Evolutionary conservation across 2,113 vertebrate genomes (phyloP).

Genomic region (Polyodon spathula): DNA sequence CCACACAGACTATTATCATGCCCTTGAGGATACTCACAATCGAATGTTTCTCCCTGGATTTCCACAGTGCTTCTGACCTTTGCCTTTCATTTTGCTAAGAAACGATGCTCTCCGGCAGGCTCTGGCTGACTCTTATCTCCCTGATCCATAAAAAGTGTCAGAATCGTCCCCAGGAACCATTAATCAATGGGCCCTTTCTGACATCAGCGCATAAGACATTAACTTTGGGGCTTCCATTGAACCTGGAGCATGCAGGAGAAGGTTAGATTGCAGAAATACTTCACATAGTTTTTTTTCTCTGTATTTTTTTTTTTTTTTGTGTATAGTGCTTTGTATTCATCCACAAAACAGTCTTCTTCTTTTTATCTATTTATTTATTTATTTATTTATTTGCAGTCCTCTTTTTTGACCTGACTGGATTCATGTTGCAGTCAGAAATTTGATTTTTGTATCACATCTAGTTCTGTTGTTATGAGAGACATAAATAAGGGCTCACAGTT

Average conservation of each 20-base stretch:
- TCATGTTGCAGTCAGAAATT: no score
- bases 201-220: constrained; percentile 36
- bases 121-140: constrained; percentile 43
- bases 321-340: no score
- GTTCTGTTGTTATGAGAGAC: background rate
- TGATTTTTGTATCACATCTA: background rate
- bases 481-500: background rate
- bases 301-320: no score
- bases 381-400: no score
- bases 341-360: no score
- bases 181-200: constrained; percentile 44
- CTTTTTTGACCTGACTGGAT: no score
- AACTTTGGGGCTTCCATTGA: constrained; percentile 24
- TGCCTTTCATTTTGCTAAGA: constrained; percentile 26
- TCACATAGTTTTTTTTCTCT: no score
- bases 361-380: no score
- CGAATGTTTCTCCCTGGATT: constrained; percentile 27
- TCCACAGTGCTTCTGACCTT: constrained; percentile 42
- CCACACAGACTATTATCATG: constrained; percentile 32
- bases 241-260: constrained; percentile 33
- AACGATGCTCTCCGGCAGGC: constrained; percentile 25
- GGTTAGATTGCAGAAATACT: no score
- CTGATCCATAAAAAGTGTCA: constrained; percentile 50
- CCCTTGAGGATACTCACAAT: constrained; percentile 24
- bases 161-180: constrained; percentile 43